Conservation (phyloP, 1,140 invertebrate genomes). For the Leguminivora glycinivorella region DNA sequence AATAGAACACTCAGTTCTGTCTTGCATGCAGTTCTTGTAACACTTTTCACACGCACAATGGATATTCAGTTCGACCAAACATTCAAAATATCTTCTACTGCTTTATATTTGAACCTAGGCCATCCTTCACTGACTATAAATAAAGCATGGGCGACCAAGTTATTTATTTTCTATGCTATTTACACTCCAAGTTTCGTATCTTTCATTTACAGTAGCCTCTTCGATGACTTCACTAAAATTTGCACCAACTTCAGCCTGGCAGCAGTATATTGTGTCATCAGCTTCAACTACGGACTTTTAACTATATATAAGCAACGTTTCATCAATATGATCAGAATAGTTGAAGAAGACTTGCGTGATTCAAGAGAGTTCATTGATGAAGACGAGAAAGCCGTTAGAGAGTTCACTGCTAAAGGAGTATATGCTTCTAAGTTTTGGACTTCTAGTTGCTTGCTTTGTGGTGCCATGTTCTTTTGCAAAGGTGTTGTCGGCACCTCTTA, state of each 20-base stretch:
- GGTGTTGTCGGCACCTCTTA: not conserved
- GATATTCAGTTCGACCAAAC: not conserved
- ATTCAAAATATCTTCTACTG: not conserved
- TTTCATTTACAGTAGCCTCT: not conserved
- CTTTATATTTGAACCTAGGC: not conserved
- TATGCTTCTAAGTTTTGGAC: not conserved
- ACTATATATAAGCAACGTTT: not conserved
- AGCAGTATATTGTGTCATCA: not conserved
- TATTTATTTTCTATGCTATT: not conserved
- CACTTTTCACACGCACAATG: not conserved
- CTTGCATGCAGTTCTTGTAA: not conserved
- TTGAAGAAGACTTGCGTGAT: not conserved
- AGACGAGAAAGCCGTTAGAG: not conserved
- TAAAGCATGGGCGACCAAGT: not conserved
- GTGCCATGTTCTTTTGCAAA: not conserved
- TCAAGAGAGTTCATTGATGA: not conserved
- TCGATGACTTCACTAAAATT: not conserved
- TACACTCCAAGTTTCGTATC: not conserved
- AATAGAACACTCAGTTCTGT: not conserved
- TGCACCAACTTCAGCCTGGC: not conserved
- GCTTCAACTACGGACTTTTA: not conserved
- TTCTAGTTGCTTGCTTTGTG: not conserved
- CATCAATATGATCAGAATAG: not conserved
- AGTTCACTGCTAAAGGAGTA: not conserved
- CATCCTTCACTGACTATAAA: not conserved